Conservation (phyloP, 2,797 vertebrate species). For the Notoglanidium macrostoma region DNA sequence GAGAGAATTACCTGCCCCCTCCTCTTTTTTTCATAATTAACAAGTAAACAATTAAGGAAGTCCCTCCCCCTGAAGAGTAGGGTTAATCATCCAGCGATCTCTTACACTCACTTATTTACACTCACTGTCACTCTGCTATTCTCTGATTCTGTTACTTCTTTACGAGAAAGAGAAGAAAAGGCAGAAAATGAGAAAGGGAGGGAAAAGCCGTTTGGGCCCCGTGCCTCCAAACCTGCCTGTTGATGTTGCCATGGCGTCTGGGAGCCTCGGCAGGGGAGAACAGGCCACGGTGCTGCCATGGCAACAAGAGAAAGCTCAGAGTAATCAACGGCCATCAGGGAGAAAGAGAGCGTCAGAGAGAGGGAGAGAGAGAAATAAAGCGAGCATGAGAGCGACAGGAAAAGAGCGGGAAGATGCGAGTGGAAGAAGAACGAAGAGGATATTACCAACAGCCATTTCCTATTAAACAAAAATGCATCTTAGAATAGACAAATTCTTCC, state of each 20-base stretch:
- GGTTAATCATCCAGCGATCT: constrained; percentile 51
- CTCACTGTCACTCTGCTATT: constrained; percentile 33
- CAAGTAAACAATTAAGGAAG: constrained; percentile 59
- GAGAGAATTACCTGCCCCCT: constrained; percentile 51
- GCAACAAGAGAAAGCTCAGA: constrained; percentile 61
- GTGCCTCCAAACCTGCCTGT: constrained; percentile 57
- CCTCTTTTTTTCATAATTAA: constrained; percentile 57
- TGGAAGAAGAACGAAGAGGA: constrained; percentile 19
- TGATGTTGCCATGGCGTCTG: constrained; percentile 66
- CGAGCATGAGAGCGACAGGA: constrained; percentile 25
- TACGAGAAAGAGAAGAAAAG: constrained; percentile 26
- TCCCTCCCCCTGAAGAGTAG: constrained; percentile 44
- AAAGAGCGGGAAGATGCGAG: constrained; percentile 41
- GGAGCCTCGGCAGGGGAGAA: constrained; percentile 59
- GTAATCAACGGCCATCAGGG: constrained; percentile 59
- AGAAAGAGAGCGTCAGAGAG: constrained; percentile 20
- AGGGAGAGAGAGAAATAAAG: constrained; percentile 19
- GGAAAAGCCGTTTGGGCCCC: constrained; percentile 47
- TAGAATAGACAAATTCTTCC: background rate
- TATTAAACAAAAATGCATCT: constrained; percentile 16
- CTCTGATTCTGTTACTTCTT: constrained; percentile 20
- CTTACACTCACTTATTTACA: constrained; percentile 32
- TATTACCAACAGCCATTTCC: constrained; percentile 13
- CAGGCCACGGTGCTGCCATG: constrained; percentile 57
- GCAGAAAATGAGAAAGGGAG: constrained; percentile 39